Evolutionary conservation across 2,113 vertebrate species (phyloP), one percentile per base, ranked within the genome.

Genomic region (Eclectus roratus): DNA sequence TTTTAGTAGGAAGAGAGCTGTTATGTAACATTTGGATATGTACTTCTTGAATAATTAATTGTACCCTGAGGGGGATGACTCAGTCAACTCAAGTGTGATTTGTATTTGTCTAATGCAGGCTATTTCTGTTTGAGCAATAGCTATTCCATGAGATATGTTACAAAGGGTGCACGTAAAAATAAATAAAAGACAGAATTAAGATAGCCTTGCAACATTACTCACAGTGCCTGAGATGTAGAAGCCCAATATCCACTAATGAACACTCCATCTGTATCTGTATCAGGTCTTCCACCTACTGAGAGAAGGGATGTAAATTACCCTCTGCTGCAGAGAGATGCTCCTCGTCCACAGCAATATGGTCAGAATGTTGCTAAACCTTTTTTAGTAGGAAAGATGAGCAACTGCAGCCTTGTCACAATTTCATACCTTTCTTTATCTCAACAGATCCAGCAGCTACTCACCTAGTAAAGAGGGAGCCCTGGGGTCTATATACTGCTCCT

Each of bases 41-140:
- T 43, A 63, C 20, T 44, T 80, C 64, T 66, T 94, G 33, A 92
- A 92, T 88, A 83, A 86, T 93, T 93, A 65, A 76, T 81, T 76
- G 27, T 35, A 60, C 21, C 29, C 31, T 29, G 53, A 66, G 81
- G 73, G 31, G 43, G 58, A 52, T 76, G 58, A 71, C 70, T 89
- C 52, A 43, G 56, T 14, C 50, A 78, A 41, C 55, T 44, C 47
- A 78, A 33, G 64, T 0, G 1, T 29, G 24, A 68, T 53, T 58
- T 87, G 6, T 85, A 14, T 69, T 94, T 86, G 27, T 64, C 56
- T 60, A 39, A 80, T 8, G 37, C 1, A 2, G 50, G 29, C 29
- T 66, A 19, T 84, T 91, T 80, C 74, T 58, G 37, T n/a, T 64
- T 31, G 31, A 63, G 52, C 37, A 85, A n/a, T 10, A 65, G 33